Evolutionary conservation across 2,113 vertebrate species (phyloP), one percentile per base, ranked within the genome.

Genomic region (Lampris megalopsis): DNA sequence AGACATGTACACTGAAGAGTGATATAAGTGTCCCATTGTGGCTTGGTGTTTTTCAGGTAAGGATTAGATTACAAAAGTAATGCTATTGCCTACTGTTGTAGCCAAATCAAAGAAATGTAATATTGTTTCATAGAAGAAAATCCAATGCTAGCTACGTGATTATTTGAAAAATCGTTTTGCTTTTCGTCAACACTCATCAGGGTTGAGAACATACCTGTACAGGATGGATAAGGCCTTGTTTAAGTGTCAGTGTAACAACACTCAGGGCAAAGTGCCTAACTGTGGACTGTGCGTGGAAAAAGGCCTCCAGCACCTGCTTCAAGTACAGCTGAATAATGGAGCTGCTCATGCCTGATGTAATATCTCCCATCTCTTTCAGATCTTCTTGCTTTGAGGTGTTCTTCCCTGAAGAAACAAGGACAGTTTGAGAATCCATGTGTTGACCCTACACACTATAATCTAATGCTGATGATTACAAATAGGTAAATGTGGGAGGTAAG

Each of bases 241-340:
- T 99, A 86, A 99, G 95, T 0, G 97, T 99, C 86, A 99, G 92
- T 8, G 96, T 96, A 52, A 99, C 98, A 89, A 99, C 98, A 87
- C 94, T 99, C 64, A 99, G 95, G 85, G 97, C 96, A 88, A 97
- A 99, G 89, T 98, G 97, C 10, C 98, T 95, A 37, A 98, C 98
- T 1, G 92, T 97, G 81, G 98, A 99, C 78, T 99, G 97, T 1
- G 88, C 94, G 91, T 98, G 96, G 90, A 99, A 97, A 92, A 99
- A 99, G 36, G 96, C 96, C 92, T 99, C 98, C 86, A 99, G 94
- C 90, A 99, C 97, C 88, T 99, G 97, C 95, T 99, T 99, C 85
- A 99, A 95, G 95, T 99, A 99, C n/a, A 99, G 96, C 92, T 99
- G 98, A 97, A 99, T 99, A 86, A 99, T 99, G 85, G 98, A 99